Evolutionary conservation across 2,888 invertebrate species (phyloP).

Genomic region (Electrophaes corylata): DNA sequence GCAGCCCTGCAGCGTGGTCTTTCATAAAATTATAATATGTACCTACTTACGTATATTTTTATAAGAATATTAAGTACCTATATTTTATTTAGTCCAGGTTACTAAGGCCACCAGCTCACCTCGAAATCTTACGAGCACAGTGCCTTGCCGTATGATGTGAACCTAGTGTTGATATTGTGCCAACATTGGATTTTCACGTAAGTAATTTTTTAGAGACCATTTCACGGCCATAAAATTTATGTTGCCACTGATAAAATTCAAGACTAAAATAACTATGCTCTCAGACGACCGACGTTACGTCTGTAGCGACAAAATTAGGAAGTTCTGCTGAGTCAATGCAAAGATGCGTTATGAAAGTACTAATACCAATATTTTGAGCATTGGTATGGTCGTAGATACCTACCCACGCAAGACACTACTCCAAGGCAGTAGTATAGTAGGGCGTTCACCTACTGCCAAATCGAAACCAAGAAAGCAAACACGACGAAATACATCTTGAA

Average conservation of each 20-base stretch:
- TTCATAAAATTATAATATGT: too few relatives aligned
- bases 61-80: too few relatives aligned
- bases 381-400: too few relatives aligned
- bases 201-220: constrained; percentile 60
- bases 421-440: constrained; percentile 3
- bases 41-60: too few relatives aligned
- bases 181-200: constrained; percentile 59
- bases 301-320: constrained; percentile 35
- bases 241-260: constrained; percentile 56
- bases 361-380: constrained; percentile 4
- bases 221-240: constrained; percentile 68
- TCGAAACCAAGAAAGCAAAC: constrained; percentile 1
- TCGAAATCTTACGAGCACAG: background rate
- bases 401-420: too few relatives aligned
- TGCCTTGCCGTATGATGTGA: constrained; percentile 14
- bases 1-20: too few relatives aligned
- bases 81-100: too few relatives aligned
- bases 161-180: constrained; percentile 61
- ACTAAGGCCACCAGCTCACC: background rate
- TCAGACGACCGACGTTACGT: constrained; percentile 41
- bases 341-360: constrained; percentile 7
- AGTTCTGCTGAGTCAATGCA: constrained; percentile 21
- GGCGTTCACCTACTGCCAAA: constrained; percentile 12
- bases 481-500: constrained; percentile 1
- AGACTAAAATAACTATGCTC: constrained; percentile 60